Base-by-base conservation (phyloP, 2,113 vertebrate species). In the Platysteira castanea region DNA sequence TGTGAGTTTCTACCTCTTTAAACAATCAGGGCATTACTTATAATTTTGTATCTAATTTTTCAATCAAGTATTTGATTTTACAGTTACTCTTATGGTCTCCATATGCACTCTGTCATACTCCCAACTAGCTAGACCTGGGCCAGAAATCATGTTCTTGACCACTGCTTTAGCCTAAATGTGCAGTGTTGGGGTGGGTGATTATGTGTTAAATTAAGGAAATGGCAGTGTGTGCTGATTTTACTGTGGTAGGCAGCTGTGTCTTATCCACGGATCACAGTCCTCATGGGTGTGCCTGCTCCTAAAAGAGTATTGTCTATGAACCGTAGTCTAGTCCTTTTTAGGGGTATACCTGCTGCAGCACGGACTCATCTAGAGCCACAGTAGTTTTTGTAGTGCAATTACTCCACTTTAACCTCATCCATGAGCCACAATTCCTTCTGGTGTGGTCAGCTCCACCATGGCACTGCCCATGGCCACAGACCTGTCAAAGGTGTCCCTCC, bases 171-270 rank as follows among this genome's bases (percentile, higher is more conserved):
- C 10, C 22, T 46, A 41, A 81, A 53, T 46, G 12, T 63, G 3
- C 9, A 54, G 8, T 54, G 6, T 15, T 67, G 42, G 27, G 18
- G 13, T 39, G 21, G 14, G 8, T 46, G 26, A 74, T 59, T 63
- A 13, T 4, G 15, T 18, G 18, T 59, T 52, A 46, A 73, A 89
- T 57, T 14, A 15, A 78, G 6, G 15, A 33, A 75, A 44, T 27
- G 20, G 12, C 16, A 41, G 5, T 8, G 9, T 71, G 12, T 10
- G 0, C 0, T 26, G 9, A 31, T 52, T 81, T 63, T 31, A 21
- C 26, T 16, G 19, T 7, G 2, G 5, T 9, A 53, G 13, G 28
- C 28, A 68, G 18, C 4, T 41, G 52, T 71, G 17, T 16, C 8
- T 0, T 33, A 31, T 31, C 31, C 31, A 27, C 27, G 7, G 47